A percentile compares a stretch with the other conserved stretches of the same genome.
These are phyloP conservation scores for Bucco capensis DNA, from an alignment of 2,113 vertebrate genomes.

Conservation along the genomic window DNA sequence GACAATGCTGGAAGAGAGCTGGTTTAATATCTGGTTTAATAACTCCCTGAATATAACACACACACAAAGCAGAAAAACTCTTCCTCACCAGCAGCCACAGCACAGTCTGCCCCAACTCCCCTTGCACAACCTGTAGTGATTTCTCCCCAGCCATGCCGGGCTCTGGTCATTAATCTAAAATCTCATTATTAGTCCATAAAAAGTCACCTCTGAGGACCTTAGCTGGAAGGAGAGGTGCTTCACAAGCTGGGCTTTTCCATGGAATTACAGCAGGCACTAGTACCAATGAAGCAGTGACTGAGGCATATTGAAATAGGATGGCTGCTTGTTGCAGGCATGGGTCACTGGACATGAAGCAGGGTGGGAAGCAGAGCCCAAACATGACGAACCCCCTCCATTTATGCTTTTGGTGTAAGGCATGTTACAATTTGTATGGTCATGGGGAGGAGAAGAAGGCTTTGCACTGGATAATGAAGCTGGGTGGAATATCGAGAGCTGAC, in stretches of 20 bases:
- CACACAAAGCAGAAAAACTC: not conserved
- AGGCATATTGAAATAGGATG: not conserved
- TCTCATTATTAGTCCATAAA: not conserved
- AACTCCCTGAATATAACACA: not conserved
- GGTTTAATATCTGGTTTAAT: constrained; percentile 1
- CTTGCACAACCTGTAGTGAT: not conserved
- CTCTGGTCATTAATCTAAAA: not conserved
- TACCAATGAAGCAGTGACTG: not conserved
- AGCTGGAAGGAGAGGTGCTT: not conserved
- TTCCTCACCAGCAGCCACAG: not conserved
- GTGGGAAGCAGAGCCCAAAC: not conserved
- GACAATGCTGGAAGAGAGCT: not conserved
- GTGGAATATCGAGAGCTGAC: not conserved
- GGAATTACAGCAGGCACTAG: not conserved
- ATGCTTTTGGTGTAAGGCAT: not conserved
- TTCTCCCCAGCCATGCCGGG: not conserved
- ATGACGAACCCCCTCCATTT: not conserved
- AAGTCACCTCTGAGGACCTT: not conserved
- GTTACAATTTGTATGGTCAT: not conserved
- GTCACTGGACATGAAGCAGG: not conserved
- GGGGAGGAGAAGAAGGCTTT: not conserved
- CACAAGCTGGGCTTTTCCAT: not conserved
- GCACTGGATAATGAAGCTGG: not conserved
- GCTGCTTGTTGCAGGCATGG: not conserved
- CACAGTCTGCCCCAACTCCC: not conserved